phyloP scores from a whole-genome alignment of 2,113 vertebrate species.

The Muscicapa adusta region DNA sequence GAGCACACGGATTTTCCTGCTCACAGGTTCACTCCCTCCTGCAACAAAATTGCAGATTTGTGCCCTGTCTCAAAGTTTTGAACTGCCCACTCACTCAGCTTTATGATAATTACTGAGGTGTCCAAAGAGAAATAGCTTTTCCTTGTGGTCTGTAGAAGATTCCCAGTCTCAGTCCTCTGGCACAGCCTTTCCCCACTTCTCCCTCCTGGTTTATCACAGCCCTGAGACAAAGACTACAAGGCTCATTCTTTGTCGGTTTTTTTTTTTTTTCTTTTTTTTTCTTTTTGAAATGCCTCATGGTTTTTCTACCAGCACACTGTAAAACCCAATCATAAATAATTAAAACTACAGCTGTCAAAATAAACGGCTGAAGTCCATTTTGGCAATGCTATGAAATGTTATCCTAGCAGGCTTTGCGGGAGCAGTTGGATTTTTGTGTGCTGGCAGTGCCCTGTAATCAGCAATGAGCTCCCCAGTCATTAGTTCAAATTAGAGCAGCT shows the following conservation, averaged over 20 bases:
- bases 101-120: neutral
- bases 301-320: neutral
- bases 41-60: neutral
- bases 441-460: neutral
- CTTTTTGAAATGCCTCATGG: neutral
- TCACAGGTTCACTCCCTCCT: neutral
- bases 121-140: neutral
- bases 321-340: conserved; percentile 33
- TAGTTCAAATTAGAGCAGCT: conserved; percentile 52
- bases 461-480: conserved; percentile 15
- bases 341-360: conserved; percentile 52
- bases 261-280: neutral
- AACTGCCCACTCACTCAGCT: neutral
- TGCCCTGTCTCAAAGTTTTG: neutral
- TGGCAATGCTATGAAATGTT: neutral
- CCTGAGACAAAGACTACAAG: neutral
- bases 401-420: neutral
- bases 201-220: neutral
- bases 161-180: neutral
- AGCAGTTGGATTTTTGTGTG: neutral
- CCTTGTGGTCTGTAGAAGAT: neutral
- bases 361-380: neutral
- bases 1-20: neutral
- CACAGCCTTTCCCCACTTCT: neutral
- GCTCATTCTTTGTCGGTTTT: neutral